These are phyloP conservation scores for Caloenas nicobarica DNA, from an alignment of 2,113 vertebrate species.

Conservation along the genomic window DNA sequence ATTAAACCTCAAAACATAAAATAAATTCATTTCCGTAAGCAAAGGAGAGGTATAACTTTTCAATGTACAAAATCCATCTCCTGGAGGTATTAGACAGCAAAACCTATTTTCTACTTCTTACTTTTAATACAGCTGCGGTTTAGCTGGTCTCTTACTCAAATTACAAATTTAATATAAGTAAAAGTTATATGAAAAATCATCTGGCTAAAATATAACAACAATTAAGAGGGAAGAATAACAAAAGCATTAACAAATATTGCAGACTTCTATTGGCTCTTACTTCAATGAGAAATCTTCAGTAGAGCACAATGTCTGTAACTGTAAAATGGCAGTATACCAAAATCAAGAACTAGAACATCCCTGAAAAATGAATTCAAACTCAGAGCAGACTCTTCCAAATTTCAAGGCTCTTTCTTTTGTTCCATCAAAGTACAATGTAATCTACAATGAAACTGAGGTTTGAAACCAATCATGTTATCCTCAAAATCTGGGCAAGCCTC, in stretches of 20 bases:
- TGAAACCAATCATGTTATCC: background rate
- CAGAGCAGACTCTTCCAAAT: background rate
- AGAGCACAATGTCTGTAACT: background rate
- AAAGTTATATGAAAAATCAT: background rate
- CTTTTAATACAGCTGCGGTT: conserved; percentile 18
- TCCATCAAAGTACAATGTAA: background rate
- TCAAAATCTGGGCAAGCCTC: background rate
- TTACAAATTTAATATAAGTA: background rate
- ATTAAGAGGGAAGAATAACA: background rate
- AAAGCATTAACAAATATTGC: background rate
- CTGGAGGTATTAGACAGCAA: conserved; percentile 34
- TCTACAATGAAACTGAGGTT: background rate
- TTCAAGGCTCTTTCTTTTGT: background rate
- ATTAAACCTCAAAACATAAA: conserved; percentile 80
- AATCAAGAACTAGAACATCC: background rate
- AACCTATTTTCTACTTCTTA: conserved; percentile 28
- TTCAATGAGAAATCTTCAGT: background rate
- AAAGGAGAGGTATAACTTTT: conserved; percentile 71
- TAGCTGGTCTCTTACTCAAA: conserved; percentile 8
- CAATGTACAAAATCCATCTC: conserved; percentile 68
- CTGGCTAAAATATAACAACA: background rate
- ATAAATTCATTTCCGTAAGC: conserved; percentile 74
- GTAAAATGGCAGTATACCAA: background rate
- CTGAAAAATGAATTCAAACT: background rate
- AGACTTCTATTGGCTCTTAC: background rate